Evolutionary conservation across 1,140 invertebrate species (phyloP), one percentile per base, ranked within the genome.

Genomic region (Aphaenogaster rudis): DNA sequence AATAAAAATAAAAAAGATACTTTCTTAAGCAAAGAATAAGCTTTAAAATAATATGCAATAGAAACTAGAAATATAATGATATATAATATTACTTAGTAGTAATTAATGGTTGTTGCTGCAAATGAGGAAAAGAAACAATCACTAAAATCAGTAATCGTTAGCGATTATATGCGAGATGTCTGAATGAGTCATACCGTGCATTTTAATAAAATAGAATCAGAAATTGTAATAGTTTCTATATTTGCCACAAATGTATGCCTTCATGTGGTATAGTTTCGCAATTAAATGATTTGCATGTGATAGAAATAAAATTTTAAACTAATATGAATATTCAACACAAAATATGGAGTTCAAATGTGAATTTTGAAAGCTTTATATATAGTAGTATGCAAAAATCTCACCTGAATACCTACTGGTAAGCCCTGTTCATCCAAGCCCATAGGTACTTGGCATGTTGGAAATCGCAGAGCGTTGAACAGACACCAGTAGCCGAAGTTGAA

Each of bases 401-500:
- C 95, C 85, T 95, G 95, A 69, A 95, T 66, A 39, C 95, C 95
- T 67, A 95, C 63, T 15, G 95, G 95, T 72, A 95, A 87, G 59
- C 95, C 95, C 69, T 94, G 84, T 42, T 93, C 80, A 74, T 94
- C 93, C 48, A 95, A 79, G 39, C 94, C 95, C 64, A 95, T 76
- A 50, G 95, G 95, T 86, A 97, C 96, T 96, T 99, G 98, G 0
- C 97, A 99, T 0, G 97, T 97, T 8, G 99, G 99, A 17, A 99
- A 95, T 48, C 97, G 97, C 0, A 99, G 94, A 8, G 97, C 97
- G 95, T 99, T 99, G 94, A 99, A 98, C 57, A 99, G 96, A 42
- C 97, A 97, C 94, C 98, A 99, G 94, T 99, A 99, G 8, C 97
- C 96, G 95, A 99, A 99, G 95, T 99, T 99, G 92, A 97, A 98